Evolutionary conservation across 2,113 vertebrate species (phyloP), one percentile per base, ranked within the genome.

Genomic region (Clupea harengus): DNA sequence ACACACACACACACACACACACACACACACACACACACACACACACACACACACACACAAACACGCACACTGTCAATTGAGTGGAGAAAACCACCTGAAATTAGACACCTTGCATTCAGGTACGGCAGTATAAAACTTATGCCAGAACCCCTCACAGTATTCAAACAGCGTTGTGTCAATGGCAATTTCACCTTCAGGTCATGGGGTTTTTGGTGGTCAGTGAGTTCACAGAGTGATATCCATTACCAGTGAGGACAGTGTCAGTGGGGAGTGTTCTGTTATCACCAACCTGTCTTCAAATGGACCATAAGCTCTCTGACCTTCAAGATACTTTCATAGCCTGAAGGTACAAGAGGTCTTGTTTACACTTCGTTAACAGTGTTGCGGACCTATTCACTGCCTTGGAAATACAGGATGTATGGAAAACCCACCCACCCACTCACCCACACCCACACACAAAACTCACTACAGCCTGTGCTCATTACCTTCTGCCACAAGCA

Each of bases 1-100:
- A 85, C 13, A 45, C 64, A 72, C 54, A 88, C 17, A 13, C 20
- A 64, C 32, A 50, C 72, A 75, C 44, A 83, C 52, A 54, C 15
- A 4, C 52, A 54, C 50, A 54, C 50, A 54, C 50, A 54, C 50
- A 54, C 50, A 54, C n/a, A 72, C 64, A 72, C 64, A 72, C 64
- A 72, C 25, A 32, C n/a, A 72, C n/a, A 72, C 64, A 72, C 25
- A 72, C 64, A 72, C 64, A 28, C 64, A 28, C 64, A 72, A 8
- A 32, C 64, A 72, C 25, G 9, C 64, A 25, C 64, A 72, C 64
- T 10, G 5, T 13, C 25, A 72, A 4, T 49, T 8, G 47, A 2
- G 1, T 8, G 47, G 39, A 39, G 39, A 39, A 39, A 39, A 39
- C 39, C 39, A 39, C 39, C 2, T 49, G 3, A 64, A n/a, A 64